These are phyloP conservation scores for Nomada lathburiana DNA, from an alignment of 2,888 invertebrate genomes.

Conservation along the genomic window DNA sequence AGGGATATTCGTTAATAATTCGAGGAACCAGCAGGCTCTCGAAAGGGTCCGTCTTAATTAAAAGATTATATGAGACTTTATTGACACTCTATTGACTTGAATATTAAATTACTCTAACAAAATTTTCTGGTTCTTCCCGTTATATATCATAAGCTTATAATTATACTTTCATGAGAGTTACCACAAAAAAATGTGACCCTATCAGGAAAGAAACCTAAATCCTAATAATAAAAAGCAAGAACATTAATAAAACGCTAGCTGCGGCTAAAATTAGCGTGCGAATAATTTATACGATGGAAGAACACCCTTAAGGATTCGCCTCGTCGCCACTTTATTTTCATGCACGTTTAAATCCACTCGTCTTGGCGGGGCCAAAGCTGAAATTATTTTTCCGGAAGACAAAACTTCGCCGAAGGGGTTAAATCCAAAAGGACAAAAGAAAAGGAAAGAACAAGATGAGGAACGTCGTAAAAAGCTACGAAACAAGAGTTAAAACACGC, in stretches of 20 bases:
- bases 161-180: too few species aligned
- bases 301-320: background rate
- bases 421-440: too few species aligned
- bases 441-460: background rate
- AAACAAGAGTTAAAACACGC: background rate
- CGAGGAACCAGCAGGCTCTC: background rate
- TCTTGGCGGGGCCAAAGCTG: background rate
- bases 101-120: too few species aligned
- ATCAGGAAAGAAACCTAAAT: too few species aligned
- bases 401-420: background rate
- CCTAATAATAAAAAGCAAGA: background rate
- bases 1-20: background rate
- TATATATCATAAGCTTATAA: too few species aligned
- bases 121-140: too few species aligned
- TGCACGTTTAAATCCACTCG: background rate
- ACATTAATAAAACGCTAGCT: background rate
- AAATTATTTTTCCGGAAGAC: constrained; percentile 13
- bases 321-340: background rate
- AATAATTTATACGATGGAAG: background rate
- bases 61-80: background rate
- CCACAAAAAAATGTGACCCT: too few species aligned
- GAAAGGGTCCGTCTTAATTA: background rate
- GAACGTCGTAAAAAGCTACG: background rate
- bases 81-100: too few species aligned
- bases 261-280: constrained; percentile 1